Evolutionary conservation across 2,888 invertebrate species (phyloP).

Genomic region (Allolobophora icterica): DNA sequence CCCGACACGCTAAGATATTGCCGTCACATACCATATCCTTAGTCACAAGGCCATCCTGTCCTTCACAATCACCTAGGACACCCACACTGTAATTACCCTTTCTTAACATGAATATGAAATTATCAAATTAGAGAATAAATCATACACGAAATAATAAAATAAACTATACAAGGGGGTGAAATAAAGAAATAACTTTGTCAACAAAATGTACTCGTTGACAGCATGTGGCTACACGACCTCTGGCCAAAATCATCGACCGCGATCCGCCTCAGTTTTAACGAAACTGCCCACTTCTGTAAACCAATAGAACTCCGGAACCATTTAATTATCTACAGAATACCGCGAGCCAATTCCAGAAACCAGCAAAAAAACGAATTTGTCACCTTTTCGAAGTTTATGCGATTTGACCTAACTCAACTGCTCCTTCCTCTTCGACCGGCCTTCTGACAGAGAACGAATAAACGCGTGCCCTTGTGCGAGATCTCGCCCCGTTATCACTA

Average conservation of each 20-base stretch:
- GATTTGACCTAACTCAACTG: neutral
- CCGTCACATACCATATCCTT: neutral
- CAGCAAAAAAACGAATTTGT: neutral
- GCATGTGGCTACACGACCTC: neutral
- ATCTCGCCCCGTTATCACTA: neutral
- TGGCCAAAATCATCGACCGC: neutral
- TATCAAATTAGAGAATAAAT: neutral
- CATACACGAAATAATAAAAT: neutral
- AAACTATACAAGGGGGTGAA: neutral
- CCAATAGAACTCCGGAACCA: neutral
- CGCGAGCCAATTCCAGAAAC: neutral
- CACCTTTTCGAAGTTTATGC: neutral
- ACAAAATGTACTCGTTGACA: neutral
- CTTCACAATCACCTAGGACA: neutral
- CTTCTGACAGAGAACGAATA: neutral
- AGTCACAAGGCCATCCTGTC: neutral
- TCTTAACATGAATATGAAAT: neutral
- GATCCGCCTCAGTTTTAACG: neutral
- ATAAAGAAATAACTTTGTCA: neutral
- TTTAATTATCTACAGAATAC: neutral
- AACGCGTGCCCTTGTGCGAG: neutral
- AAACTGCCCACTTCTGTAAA: neutral
- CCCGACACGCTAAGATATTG: too few relatives aligned
- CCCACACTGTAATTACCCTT: neutral
- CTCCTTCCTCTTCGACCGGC: neutral